Percentiles rank a stretch among this genome's conserved stretches.
Evolutionary conservation across 2,797 vertebrate species (phyloP).

Genomic region (Darevskia mixta): DNA sequence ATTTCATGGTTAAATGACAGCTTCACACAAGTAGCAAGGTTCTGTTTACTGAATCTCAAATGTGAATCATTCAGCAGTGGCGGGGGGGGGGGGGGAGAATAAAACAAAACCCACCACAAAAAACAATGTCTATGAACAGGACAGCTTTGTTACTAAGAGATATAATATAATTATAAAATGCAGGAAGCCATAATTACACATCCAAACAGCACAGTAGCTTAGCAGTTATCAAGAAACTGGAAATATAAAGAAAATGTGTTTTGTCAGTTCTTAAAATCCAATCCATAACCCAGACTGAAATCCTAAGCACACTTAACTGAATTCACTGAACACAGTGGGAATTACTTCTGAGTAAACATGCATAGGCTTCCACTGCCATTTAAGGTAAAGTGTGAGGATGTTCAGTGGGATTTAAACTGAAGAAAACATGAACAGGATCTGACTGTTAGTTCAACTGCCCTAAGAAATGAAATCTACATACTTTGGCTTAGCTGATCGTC

Average conservation of each 20-base stretch:
- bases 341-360: background rate
- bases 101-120: background rate
- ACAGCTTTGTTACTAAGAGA: constrained; percentile 39
- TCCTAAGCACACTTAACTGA: background rate
- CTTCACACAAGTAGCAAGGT: constrained; percentile 83
- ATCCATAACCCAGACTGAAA: background rate
- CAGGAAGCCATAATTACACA: constrained; percentile 53
- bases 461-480: background rate
- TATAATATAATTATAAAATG: constrained; percentile 41
- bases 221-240: background rate
- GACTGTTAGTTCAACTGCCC: background rate
- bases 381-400: background rate
- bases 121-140: constrained; percentile 17
- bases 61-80: constrained; percentile 80
- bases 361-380: background rate
- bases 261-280: background rate
- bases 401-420: background rate
- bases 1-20: constrained; percentile 83
- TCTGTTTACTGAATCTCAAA: constrained; percentile 77
- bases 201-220: background rate
- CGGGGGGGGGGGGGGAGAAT: constrained; percentile 24
- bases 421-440: background rate
- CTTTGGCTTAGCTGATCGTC: background rate
- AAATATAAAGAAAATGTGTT: background rate
- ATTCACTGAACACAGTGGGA: background rate